These are phyloP conservation scores for Yoshiicerus persimilis DNA, from an alignment of 1,140 invertebrate species.

Conservation along the genomic window DNA sequence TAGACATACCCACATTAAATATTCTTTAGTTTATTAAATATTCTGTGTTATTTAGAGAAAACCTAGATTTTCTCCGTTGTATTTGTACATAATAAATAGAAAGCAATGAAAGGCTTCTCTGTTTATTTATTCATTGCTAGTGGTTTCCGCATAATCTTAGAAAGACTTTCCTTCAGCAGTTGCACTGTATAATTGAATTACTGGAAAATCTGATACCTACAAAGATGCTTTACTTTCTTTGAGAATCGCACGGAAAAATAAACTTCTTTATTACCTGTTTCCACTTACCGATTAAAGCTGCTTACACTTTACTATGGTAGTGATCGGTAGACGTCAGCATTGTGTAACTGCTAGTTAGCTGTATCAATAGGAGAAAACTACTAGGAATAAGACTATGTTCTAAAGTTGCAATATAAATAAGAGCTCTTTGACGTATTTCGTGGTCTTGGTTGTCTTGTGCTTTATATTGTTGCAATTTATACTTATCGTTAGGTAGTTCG, in stretches of 20 bases:
- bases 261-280: neutral
- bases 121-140: neutral
- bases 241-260: neutral
- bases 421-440: neutral
- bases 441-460: neutral
- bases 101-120: neutral
- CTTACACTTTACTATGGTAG: neutral
- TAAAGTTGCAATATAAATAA: neutral
- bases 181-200: neutral
- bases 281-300: neutral
- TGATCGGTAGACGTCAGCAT: neutral
- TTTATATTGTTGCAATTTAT: neutral
- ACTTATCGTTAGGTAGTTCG: constrained; percentile 18
- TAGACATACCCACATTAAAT: too few species aligned
- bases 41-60: neutral
- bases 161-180: neutral
- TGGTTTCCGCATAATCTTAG: neutral
- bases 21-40: too few species aligned
- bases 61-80: neutral
- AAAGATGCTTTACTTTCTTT: neutral
- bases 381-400: neutral
- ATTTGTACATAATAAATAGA: neutral
- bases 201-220: neutral
- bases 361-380: neutral
- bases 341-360: neutral